Evolutionary conservation across 2,113 vertebrate species (phyloP), one percentile per base, ranked within the genome.

Genomic region (Tympanuchus pallidicinctus): DNA sequence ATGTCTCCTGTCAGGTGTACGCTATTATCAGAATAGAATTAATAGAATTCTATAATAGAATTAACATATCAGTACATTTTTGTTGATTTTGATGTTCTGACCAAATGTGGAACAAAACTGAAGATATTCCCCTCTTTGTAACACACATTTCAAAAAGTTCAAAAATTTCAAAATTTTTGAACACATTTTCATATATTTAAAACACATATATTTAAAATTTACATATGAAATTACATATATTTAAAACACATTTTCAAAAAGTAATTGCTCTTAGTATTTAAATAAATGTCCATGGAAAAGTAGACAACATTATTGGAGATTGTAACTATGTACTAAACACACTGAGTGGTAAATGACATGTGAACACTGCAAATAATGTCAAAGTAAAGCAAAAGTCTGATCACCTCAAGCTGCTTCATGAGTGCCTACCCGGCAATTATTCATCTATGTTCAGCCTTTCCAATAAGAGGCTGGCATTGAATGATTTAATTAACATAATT

Each of bases 401-500:
- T 93, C 86, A 90, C 13, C 8, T 54, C 21, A 10, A 97, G 54
- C 48, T 93, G 52, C 87, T 92, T 94, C 82, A 67, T 65, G 38
- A 73, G 86, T 79, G 21, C 8, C 40, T 95, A 57, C 27, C 84
- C 96, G 82, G 38, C 81, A 94, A 93, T 93, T 96, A 94, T 95
- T 95, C 59, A 89, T 84, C 86, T 83, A 74, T 71, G 67, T 90
- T 94, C 76, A 93, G 94, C 47, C 69, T 92, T 95, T 97, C 93
- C 0, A 6, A 91, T 93, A 95, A 95, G 76, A 94, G 34, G 76
- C 57, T 97, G 91, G 54, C 70, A 93, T 21, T 82, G 84, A 97
- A 95, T 95, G 67, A 94, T 96, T 97, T 97, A 97, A 97, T 97
- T 97, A 97, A 94, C 94, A 92, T 97, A 98, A 98, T 97, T 97